phyloP scores from a whole-genome alignment of 2,888 invertebrate species.

The Tortricodes alternella region DNA sequence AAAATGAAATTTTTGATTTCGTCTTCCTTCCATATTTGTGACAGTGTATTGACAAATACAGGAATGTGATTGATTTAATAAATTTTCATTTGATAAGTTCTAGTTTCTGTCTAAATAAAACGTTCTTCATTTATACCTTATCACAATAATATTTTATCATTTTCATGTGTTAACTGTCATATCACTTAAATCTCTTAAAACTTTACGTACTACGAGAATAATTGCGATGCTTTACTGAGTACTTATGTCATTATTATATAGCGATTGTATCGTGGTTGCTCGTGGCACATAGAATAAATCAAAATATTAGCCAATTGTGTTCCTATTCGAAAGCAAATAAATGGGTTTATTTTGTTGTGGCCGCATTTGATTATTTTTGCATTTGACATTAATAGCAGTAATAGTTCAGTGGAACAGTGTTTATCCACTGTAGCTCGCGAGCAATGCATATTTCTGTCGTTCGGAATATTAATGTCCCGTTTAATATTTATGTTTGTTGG shows the following conservation, averaged over 20 bases:
- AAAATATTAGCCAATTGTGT: neutral
- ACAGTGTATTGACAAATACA: constrained; percentile 1
- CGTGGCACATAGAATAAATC: too few relatives aligned
- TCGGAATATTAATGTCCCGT: constrained; percentile 80
- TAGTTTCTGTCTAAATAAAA: neutral
- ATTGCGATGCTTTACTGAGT: too few relatives aligned
- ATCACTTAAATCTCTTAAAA: too few relatives aligned
- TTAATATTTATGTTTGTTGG: constrained; percentile 80
- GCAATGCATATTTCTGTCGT: constrained; percentile 77
- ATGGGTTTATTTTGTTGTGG: too few relatives aligned
- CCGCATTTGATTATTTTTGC: neutral
- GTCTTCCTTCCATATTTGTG: neutral
- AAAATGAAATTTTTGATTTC: constrained; percentile 17
- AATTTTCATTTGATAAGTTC: neutral
- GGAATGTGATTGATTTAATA: neutral
- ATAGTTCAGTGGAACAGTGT: constrained; percentile 45
- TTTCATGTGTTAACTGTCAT: too few relatives aligned
- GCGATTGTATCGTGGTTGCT: too few relatives aligned
- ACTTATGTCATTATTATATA: too few relatives aligned
- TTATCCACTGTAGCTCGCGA: constrained; percentile 61
- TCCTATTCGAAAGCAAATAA: neutral
- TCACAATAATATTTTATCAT: too few relatives aligned
- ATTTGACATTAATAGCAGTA: constrained; percentile 23
- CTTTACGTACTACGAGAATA: too few relatives aligned
- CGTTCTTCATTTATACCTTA: too few relatives aligned